These are phyloP conservation scores for Drosophila rufa DNA, from an alignment of 1,140 invertebrate genomes.

Conservation along the genomic window DNA sequence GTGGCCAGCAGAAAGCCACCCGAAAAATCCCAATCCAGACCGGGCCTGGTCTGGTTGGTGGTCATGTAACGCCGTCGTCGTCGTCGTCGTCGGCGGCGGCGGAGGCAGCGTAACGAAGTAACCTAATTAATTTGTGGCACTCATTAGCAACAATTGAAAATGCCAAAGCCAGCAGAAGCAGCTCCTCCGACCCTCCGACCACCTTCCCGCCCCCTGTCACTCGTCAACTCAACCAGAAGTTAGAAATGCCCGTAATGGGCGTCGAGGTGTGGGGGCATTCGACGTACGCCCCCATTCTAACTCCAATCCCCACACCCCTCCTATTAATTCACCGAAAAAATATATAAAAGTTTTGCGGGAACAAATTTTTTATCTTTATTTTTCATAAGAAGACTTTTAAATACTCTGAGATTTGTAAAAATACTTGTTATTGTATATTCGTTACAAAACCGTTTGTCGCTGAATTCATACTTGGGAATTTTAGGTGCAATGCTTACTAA, in stretches of 20 bases:
- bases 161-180: conserved; percentile 57
- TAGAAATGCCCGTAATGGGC: conserved; percentile 57
- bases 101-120: conserved; percentile 79
- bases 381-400: neutral
- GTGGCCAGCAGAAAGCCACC: conserved; percentile 8
- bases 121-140: conserved; percentile 84
- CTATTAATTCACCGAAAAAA: conserved; percentile 5
- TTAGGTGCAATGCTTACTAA: too few relatives aligned
- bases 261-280: conserved; percentile 22
- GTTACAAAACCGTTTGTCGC: too few relatives aligned
- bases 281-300: neutral
- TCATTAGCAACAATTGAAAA: conserved; percentile 83
- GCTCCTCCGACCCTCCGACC: conserved; percentile 20
- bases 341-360: neutral
- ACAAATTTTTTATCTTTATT: too few relatives aligned
- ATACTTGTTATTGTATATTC: too few relatives aligned
- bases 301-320: neutral
- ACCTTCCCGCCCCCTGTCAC: conserved; percentile 16
- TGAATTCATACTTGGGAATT: too few relatives aligned
- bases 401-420: neutral
- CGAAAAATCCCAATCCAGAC: conserved; percentile 27
- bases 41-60: conserved; percentile 16
- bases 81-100: neutral
- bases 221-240: conserved; percentile 60
- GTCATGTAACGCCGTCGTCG: conserved; percentile 39